Evolutionary conservation across 53 echinoderm and acorn worm species (phyloP).

Genomic region (Arbacia lixula): DNA sequence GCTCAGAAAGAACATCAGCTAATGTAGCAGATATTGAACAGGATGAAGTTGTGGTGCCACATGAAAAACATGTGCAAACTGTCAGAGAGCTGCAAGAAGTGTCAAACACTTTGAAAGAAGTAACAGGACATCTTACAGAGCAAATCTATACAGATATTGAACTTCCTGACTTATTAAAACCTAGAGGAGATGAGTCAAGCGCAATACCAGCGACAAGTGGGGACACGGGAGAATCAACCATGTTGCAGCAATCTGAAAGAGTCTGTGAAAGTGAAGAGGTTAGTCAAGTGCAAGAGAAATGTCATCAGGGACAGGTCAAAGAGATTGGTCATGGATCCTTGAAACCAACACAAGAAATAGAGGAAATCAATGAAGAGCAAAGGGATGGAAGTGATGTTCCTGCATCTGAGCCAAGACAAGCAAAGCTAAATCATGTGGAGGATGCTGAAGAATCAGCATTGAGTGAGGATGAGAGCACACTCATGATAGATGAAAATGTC

Average conservation of each 20-base stretch:
- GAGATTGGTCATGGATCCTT: not conserved
- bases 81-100: constrained; percentile 21
- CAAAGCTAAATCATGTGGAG: not conserved
- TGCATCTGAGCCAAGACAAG: too few species aligned
- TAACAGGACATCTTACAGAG: constrained; percentile 2
- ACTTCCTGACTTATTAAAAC: not conserved
- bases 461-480: constrained; percentile 17
- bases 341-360: not conserved
- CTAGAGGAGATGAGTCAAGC: not conserved
- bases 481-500: constrained; percentile 33
- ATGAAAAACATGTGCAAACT: constrained; percentile 8
- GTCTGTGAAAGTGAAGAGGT: too few species aligned
- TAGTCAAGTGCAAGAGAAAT: not conserved
- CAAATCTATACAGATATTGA: not conserved
- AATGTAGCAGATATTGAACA: too few species aligned
- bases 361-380: too few species aligned
- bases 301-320: not conserved
- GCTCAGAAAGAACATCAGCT: too few species aligned
- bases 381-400: too few species aligned
- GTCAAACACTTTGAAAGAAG: not conserved
- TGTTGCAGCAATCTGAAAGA: too few species aligned
- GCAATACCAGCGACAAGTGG: too few species aligned
- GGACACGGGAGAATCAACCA: too few species aligned
- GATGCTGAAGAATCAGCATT: not conserved
- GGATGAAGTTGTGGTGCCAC: not conserved